A percentile compares a stretch with the other conserved stretches of the same genome.
These are phyloP conservation scores for Acleris cristana DNA, from an alignment of 2,888 invertebrate genomes.

Conservation along the genomic window DNA sequence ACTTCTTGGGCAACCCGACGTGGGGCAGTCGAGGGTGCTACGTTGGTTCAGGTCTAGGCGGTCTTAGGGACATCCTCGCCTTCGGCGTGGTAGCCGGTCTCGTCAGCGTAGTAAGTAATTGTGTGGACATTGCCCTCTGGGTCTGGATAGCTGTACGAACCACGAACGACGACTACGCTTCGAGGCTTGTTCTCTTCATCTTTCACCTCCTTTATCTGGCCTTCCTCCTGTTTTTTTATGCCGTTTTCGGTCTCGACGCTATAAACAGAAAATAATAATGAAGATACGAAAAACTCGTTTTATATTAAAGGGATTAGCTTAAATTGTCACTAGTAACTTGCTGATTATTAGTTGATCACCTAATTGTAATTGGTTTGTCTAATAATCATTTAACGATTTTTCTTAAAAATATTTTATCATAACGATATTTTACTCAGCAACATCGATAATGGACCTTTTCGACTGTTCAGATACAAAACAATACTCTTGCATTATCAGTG, in stretches of 20 bases:
- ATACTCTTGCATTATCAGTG: too few species aligned
- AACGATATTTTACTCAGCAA: too few species aligned
- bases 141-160: slow-evolving; percentile 83
- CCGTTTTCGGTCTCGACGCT: slow-evolving; percentile 84
- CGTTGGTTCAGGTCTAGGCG: slow-evolving; percentile 48
- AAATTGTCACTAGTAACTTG: too few species aligned
- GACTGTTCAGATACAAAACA: too few species aligned
- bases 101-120: slow-evolving; percentile 84
- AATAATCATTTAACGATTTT: too few species aligned
- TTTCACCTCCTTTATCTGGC: slow-evolving; percentile 63
- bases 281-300: too few species aligned
- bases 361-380: too few species aligned
- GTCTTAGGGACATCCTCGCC: slow-evolving; percentile 85
- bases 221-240: slow-evolving; percentile 77
- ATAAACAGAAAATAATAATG: slow-evolving; percentile 25
- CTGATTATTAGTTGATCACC: too few species aligned
- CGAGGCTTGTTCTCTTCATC: slow-evolving; percentile 84
- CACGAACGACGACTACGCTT: slow-evolving; percentile 82
- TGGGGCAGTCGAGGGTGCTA: neutral
- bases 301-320: too few species aligned
- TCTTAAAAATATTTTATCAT: too few species aligned
- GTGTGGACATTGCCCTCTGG: slow-evolving; percentile 80
- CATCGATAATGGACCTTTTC: too few species aligned
- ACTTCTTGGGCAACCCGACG: slow-evolving; percentile 37
- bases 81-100: slow-evolving; percentile 85